Evolutionary conservation across 2,797 vertebrate genomes (phyloP), one percentile per base, ranked within the genome.

Genomic region (Fratercula arctica): DNA sequence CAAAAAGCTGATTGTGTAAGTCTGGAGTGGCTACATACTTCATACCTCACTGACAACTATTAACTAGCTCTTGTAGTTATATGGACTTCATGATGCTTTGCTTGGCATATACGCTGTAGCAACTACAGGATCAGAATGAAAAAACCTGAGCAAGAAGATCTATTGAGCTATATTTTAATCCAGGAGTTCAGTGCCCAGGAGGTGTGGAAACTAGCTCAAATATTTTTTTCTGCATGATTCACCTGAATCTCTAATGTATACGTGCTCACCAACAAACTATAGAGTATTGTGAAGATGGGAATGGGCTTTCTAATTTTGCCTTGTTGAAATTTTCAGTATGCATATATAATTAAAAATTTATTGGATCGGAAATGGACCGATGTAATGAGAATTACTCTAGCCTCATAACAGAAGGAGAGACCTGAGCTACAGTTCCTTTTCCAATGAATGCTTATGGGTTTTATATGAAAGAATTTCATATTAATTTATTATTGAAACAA

Each of bases 391-490:
- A 89, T 77, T 80, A 80, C 28, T 83, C 45, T 78, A 67, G 10
- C 11, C 21, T 78, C 10, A 3, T 35, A 75, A 67, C 20, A 61
- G 63, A 59, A 83, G 31, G 33, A 68, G 51, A 83, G 31, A 91
- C 31, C 13, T 57, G 57, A 87, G 41, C 75, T 92, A 50, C n/a
- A 43, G 20, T 54, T 73, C 16, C 43, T 92, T 90, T 84, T 76
- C n/a, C 41, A 61, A 41, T 39, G 66, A 90, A 66, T 61, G 20
- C 9, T 92, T 92, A 66, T 25, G 50, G 23, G 13, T 78, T 92
- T 90, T 45, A 61, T 93, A 72, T 50, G 84, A 81, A 94, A 72
- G 19, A 94, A 91, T 37, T 91, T 90, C 9, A 54, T 83, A 70
- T 74, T 63, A 72, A 53, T 25, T 41, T 69, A 73, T 73, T 93